Evolutionary conservation across 2,797 vertebrate genomes (phyloP), one percentile per base, ranked within the genome.

Genomic region (Phoebastria nigripes): DNA sequence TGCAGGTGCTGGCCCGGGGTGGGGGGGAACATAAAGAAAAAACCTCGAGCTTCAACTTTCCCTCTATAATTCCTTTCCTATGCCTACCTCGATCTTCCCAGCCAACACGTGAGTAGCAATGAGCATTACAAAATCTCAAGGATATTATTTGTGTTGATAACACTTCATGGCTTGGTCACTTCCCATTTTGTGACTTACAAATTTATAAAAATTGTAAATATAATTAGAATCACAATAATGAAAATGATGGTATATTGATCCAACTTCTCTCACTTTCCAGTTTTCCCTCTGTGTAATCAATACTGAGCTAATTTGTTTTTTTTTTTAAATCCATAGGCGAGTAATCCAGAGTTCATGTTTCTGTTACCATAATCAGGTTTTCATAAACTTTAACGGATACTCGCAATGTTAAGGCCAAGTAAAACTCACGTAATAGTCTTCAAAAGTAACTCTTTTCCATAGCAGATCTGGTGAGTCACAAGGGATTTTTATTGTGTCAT

Each of bases 361-460:
- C 71, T 80, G 49, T 19, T 49, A 35, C 56, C 49, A 51, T 4
- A 72, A 54, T 33, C 16, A 55, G n/a, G 35, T 54, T 72, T 92
- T 76, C 63, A 91, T 41, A 89, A 87, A 84, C 54, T 79, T 65
- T 21, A 89, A 82, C 4, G 44, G 37, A 69, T 9, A 63, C 3
- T 80, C 7, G 19, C 33, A 63, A 44, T 54, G 28, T 33, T 81
- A 29, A 5, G 20, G 78, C 13, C 70, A 88, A 82, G 56, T 89
- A 89, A 94, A 78, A 84, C 37, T 87, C 31, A 63, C 2, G 62
- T 28, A 91, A 84, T 6, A 80, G 42, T 86, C 80, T 93, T 82
- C 10, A 44, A 21, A 62, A 85, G 42, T 46, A 82, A 84, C 29
- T 56, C 35, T 79, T 63, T 74, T 86, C 17, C 37, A 44, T 2